Base-by-base conservation (phyloP, 2,113 vertebrate species). In the Azemiops feae region DNA sequence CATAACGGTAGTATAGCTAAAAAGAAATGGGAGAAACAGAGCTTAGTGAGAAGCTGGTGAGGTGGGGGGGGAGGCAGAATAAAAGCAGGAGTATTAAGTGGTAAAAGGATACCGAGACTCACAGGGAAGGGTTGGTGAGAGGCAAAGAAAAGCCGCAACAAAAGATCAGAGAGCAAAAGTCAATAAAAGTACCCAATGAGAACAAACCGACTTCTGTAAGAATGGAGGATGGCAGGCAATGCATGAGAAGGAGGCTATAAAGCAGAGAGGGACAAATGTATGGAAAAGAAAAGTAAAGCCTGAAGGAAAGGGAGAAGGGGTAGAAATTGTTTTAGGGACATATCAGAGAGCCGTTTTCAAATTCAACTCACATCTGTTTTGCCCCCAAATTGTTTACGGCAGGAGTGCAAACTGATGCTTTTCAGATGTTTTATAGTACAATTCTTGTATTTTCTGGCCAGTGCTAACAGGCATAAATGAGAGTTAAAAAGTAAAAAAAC, bases 11-110 rank as follows among this genome's bases (percentile, higher is more conserved):
- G 95, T 95, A 95, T 95, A 96, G 94, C 96, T 97, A 97, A 97
- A 97, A 97, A 97, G 97, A 98, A 96, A 96, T 50, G 54, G 93
- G 91, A 96, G 96, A 96, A 96, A 94, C 95, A 95, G 97, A 97
- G 96, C 98, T 97, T 96, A 95, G 95, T 96, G 90, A 94, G 55
- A 47, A 69, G 69, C 34, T 81, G 69, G 60, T 0, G 30, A 69
- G 60, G 58, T 14, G 27, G 11, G 3, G 16, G 69, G 2, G 6
- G 1, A 22, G 97, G 97, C 96, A 97, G 93, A 94, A 92, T 96
- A 93, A 94, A 96, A 96, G 93, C 95, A 95, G 95, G 95, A 96
- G 88, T 91, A 96, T 96, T 92, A 94, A 93, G 92, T 97, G 96
- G 98, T 98, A 96, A 98, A 98, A 98, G 96, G 94, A 93, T 94